Base-by-base conservation (phyloP, 2,888 invertebrate genomes). In the Caenorhabditis sp. region DNA sequence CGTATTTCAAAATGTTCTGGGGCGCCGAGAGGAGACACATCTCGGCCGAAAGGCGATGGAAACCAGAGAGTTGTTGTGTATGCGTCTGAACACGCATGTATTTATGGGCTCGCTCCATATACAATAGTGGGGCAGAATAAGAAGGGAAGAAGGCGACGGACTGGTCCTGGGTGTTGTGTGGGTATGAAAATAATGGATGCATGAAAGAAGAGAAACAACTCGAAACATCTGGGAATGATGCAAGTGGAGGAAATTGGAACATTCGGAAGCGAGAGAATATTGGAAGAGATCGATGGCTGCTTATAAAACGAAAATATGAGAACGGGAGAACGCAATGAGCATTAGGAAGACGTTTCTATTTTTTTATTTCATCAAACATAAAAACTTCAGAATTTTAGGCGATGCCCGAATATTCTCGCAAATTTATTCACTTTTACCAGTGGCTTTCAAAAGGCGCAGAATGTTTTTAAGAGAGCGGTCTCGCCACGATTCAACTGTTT, bases 1-100 rank as follows among this genome's bases (percentile, higher is more conserved):
- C 74, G 74, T 61, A 65, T 74, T 74, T 74, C 56, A 68, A 74
- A 73, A 74, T 74, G 66, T 74, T 66, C 62, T 59, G 56, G 55
- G 62, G 37, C 55, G 52, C 1, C 11, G 52, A 26, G 58, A 27
- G 45, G 52, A 52, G 52, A 30, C 45, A 30, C 20, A n/a, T 13
- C 17, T n/a, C 6, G 24, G 30, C 32, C 43, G 41, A 56, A 46
- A 55, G 63, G 17, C 30, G 24, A 45, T 41, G 50, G 62, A 72
- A 43, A 37, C 50, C 48, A 63, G 22, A 37, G 41, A 55, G 50
- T 63, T 56, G 53, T 61, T 45, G 43, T 50, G 55, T 13, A 35
- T 35, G 30, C 35, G 6, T 35, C 11, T 9, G 6, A 35, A 9
- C 4, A 41, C 46, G 48, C 20, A 43, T 41, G 52, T 56, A 55